A percentile compares a stretch with the other conserved stretches of the same genome.
These are phyloP conservation scores for Heptranchias perlo DNA, from an alignment of 2,113 vertebrate species.

Conservation along the genomic window DNA sequence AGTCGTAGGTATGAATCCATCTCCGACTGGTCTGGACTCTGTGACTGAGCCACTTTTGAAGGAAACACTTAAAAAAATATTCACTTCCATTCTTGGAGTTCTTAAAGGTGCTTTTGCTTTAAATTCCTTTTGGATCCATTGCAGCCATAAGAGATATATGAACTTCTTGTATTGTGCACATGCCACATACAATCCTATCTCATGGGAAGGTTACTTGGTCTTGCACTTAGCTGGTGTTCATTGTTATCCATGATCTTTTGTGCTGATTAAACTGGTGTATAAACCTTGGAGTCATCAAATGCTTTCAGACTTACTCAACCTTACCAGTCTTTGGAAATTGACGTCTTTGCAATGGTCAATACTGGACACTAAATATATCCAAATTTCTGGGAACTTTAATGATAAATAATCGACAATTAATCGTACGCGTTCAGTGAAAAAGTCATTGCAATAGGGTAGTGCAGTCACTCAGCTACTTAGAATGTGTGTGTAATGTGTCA, in stretches of 20 bases:
- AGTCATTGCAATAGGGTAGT: neutral
- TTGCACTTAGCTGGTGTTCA: neutral
- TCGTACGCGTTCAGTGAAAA: neutral
- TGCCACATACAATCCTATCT: neutral
- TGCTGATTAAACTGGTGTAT: neutral
- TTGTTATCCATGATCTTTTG: neutral
- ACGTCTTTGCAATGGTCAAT: neutral
- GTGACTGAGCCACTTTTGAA: neutral
- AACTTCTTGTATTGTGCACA: neutral
- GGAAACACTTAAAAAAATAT: neutral
- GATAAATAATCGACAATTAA: neutral
- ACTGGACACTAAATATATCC: neutral
- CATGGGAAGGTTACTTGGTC: neutral
- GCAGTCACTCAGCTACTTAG: neutral
- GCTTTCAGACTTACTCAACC: neutral
- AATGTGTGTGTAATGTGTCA: neutral
- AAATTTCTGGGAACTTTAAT: neutral
- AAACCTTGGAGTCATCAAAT: neutral
- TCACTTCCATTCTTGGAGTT: neutral
- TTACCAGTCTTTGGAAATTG: neutral
- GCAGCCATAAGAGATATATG: neutral
- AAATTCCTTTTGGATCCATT: neutral
- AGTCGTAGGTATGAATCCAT: neutral
- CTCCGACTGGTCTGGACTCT: neutral
- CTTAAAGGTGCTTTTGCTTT: neutral